Percentiles rank a stretch among this genome's conserved stretches.
Conservation (phyloP, 2,888 invertebrate species). For the Rhamnusium bicolor region DNA sequence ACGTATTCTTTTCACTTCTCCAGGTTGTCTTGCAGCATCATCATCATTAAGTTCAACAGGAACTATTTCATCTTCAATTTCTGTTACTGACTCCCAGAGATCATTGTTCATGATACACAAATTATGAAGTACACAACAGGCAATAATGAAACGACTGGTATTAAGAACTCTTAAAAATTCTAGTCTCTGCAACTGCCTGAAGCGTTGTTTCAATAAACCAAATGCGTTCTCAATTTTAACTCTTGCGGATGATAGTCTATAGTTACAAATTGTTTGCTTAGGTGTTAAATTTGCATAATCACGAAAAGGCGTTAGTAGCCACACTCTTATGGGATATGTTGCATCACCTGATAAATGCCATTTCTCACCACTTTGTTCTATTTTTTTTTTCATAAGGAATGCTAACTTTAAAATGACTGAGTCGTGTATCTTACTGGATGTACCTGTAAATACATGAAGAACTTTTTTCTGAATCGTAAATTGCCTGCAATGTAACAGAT, state of each 20-base stretch:
- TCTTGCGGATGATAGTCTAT: slow-evolving; percentile 54
- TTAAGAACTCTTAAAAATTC: slow-evolving; percentile 40
- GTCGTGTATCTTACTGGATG: slow-evolving; percentile 40
- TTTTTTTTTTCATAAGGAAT: slow-evolving; percentile 46
- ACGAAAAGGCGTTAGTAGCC: slow-evolving; percentile 56
- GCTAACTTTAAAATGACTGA: too few species aligned
- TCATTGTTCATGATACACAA: slow-evolving; percentile 55
- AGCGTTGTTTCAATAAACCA: slow-evolving; percentile 57
- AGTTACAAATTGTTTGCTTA: slow-evolving; percentile 56
- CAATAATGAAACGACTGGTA: slow-evolving; percentile 53
- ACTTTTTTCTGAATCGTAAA: slow-evolving; percentile 56
- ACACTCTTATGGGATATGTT: slow-evolving; percentile 56
- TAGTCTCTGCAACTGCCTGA: slow-evolving; percentile 45
- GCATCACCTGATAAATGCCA: slow-evolving; percentile 59
- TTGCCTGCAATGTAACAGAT: slow-evolving; percentile 58
- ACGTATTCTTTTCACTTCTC: too few species aligned
- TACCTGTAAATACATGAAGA: slow-evolving; percentile 60
- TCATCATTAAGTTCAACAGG: too few species aligned
- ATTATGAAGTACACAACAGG: slow-evolving; percentile 58
- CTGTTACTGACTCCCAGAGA: background rate
- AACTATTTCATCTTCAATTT: too few species aligned
- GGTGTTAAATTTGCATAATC: slow-evolving; percentile 57
- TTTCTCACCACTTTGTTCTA: slow-evolving; percentile 53
- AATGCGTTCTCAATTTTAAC: slow-evolving; percentile 63
- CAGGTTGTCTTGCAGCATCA: too few species aligned